A percentile compares a stretch with the other conserved stretches of the same genome.
phyloP scores from a whole-genome alignment of 2,797 vertebrate species.

The Artibeus lituratus region DNA sequence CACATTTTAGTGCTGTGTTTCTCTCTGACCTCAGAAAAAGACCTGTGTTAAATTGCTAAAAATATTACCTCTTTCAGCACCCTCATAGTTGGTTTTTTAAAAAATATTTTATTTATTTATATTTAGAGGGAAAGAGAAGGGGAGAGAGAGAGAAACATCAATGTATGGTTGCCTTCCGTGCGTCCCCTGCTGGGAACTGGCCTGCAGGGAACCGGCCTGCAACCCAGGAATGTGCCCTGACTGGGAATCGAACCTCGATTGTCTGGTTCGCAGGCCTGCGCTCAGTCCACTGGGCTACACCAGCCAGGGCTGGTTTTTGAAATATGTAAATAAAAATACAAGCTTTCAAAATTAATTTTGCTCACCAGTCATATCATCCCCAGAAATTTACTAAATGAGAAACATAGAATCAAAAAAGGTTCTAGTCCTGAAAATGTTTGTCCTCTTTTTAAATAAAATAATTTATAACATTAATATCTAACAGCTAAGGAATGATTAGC shows the following conservation, averaged over 20 bases:
- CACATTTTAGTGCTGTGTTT: background rate
- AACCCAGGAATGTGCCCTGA: no score
- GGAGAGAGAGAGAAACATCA: no score
- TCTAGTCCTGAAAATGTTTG: background rate
- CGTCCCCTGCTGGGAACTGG: no score
- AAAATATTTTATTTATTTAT: no score
- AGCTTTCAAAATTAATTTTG: slow-evolving; percentile 13
- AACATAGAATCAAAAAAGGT: background rate
- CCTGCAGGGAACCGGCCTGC: no score
- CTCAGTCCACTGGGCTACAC: no score
- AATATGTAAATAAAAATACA: slow-evolving; percentile 19
- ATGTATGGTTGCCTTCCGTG: no score
- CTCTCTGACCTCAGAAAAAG: background rate
- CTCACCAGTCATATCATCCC: background rate
- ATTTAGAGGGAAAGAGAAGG: no score
- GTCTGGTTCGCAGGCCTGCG: no score
- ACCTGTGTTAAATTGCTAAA: background rate
- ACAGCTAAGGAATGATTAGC: background rate
- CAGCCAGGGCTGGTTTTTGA: slow-evolving; percentile 34
- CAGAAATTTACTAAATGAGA: slow-evolving; percentile 13
- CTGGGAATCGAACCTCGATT: no score
- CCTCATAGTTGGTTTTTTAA: slow-evolving; percentile 13
- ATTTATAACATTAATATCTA: background rate
- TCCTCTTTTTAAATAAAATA: slow-evolving; percentile 9
- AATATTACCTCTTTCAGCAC: background rate